Conservation (phyloP, 1,140 invertebrate genomes). For the Tetramorium parvispinum region DNA sequence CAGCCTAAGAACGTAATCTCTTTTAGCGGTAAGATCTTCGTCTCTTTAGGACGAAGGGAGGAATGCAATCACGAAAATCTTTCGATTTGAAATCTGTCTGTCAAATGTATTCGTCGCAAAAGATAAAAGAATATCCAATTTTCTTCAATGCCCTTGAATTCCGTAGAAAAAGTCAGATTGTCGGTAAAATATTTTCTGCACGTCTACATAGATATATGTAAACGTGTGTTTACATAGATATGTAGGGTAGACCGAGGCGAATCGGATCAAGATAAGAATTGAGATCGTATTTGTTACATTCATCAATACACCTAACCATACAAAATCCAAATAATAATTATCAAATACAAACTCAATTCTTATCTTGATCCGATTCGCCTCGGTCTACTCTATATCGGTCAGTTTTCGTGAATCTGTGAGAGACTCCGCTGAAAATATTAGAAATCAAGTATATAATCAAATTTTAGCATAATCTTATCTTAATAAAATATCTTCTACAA, state of each 20-base stretch:
- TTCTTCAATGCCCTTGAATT: not conserved
- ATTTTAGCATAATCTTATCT: not conserved
- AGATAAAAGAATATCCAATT: constrained; percentile 13
- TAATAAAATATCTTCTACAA: not conserved
- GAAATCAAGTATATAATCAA: not conserved
- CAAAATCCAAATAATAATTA: too few relatives aligned
- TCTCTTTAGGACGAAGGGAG: not conserved
- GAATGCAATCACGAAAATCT: not conserved
- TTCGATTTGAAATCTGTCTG: not conserved
- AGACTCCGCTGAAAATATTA: not conserved
- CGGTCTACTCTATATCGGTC: too few relatives aligned
- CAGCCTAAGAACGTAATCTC: not conserved
- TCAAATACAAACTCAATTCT: too few relatives aligned
- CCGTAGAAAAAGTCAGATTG: not conserved
- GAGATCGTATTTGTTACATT: too few relatives aligned
- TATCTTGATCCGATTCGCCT: too few relatives aligned
- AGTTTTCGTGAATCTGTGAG: not conserved
- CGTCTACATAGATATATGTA: not conserved
- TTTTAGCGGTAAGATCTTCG: not conserved
- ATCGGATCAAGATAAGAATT: too few relatives aligned
- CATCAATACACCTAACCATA: too few relatives aligned
- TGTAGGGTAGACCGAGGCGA: too few relatives aligned
- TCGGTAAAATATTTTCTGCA: not conserved
- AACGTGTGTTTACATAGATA: too few relatives aligned
- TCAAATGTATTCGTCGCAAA: not conserved